phyloP scores from a whole-genome alignment of 2,113 vertebrate genomes.

The Acanthochromis polyacanthus region DNA sequence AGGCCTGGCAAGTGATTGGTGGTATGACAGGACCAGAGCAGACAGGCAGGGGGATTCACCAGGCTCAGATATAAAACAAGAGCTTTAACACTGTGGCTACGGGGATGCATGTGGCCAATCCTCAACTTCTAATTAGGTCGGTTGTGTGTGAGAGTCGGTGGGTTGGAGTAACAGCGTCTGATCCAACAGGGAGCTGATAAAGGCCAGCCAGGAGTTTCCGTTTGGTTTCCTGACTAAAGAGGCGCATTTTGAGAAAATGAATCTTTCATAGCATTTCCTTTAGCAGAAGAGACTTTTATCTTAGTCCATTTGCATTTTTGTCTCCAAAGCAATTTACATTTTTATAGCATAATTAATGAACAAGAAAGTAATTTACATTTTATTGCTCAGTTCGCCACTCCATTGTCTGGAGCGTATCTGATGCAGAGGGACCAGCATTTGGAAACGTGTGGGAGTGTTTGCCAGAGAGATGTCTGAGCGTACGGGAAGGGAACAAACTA shows the following conservation, averaged over 20 bases:
- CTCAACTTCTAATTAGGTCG: slow-evolving; percentile 64
- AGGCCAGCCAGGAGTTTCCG: slow-evolving; percentile 50
- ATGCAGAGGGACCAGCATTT: slow-evolving; percentile 53
- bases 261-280: slow-evolving; percentile 83
- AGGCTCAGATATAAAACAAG: slow-evolving; percentile 49
- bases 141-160: slow-evolving; percentile 36
- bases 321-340: slow-evolving; percentile 86
- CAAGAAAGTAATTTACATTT: slow-evolving; percentile 84
- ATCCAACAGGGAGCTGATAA: slow-evolving; percentile 49
- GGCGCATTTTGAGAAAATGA: slow-evolving; percentile 76
- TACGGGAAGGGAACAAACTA: slow-evolving; percentile 45
- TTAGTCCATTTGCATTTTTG: slow-evolving; percentile 85
- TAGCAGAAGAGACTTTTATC: slow-evolving; percentile 85
- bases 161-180: slow-evolving; percentile 56
- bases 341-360: slow-evolving; percentile 89
- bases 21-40: slow-evolving; percentile 53
- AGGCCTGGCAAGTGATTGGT: slow-evolving; percentile 59
- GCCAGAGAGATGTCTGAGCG: slow-evolving; percentile 48
- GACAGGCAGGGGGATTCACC: slow-evolving; percentile 55
- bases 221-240: slow-evolving; percentile 70
- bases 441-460: slow-evolving; percentile 65
- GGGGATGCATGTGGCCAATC: slow-evolving; percentile 35
- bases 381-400: slow-evolving; percentile 64
- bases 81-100: slow-evolving; percentile 28
- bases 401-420: slow-evolving; percentile 71